A percentile compares a stretch with the other conserved stretches of the same genome.
phyloP scores from a whole-genome alignment of 2,888 invertebrate species.

The Phorcus lineatus region DNA sequence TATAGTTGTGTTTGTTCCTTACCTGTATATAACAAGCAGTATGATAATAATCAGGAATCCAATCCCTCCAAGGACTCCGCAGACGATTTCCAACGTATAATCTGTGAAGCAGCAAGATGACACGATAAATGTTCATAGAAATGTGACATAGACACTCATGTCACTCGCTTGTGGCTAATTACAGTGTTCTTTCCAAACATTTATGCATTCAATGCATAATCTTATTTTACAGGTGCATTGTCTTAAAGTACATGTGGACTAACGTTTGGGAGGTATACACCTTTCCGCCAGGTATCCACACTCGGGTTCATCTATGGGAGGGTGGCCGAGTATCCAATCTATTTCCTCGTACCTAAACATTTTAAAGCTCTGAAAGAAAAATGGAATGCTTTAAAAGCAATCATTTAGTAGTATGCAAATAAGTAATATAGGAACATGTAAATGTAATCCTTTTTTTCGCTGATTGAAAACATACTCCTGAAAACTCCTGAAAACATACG shows the following conservation, averaged over 20 bases:
- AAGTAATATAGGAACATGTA: no score
- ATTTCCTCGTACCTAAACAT: slow-evolving; percentile 76
- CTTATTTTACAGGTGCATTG: background rate
- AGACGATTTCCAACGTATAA: slow-evolving; percentile 80
- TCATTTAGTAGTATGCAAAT: no score
- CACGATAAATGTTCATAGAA: no score
- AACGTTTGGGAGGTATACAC: slow-evolving; percentile 80
- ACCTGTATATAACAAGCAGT: slow-evolving; percentile 88
- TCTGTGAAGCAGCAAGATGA: slow-evolving; percentile 49
- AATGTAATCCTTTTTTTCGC: no score
- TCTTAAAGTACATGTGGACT: slow-evolving; percentile 20
- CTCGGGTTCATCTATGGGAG: slow-evolving; percentile 89
- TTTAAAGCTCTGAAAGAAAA: slow-evolving; percentile 32
- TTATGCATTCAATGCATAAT: no score
- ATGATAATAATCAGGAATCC: slow-evolving; percentile 90
- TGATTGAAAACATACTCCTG: no score
- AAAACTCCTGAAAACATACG: no score
- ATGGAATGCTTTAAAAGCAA: no score
- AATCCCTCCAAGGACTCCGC: slow-evolving; percentile 87
- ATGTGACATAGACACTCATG: no score
- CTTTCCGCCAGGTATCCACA: slow-evolving; percentile 93
- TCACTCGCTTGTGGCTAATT: no score
- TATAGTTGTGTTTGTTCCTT: slow-evolving; percentile 24
- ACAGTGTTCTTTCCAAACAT: no score
- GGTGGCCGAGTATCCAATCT: slow-evolving; percentile 85